A percentile compares a stretch with the other conserved stretches of the same genome.
Evolutionary conservation across 1,140 invertebrate species (phyloP).

Genomic region (Tribolium castaneum): DNA sequence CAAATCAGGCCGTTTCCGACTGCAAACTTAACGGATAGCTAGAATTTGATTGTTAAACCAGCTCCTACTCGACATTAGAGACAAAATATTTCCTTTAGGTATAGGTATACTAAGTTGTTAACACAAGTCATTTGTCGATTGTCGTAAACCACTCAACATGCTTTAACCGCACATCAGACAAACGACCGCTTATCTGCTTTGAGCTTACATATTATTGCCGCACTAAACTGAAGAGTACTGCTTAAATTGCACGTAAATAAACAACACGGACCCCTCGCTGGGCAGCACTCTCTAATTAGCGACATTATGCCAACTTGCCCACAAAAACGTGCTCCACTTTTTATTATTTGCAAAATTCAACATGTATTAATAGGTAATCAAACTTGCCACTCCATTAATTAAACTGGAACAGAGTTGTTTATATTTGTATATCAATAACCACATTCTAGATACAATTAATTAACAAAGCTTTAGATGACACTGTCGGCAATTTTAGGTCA

Average conservation of each 20-base stretch:
- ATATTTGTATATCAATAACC: neutral
- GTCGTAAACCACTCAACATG: neutral
- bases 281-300: too few relatives aligned
- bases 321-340: too few relatives aligned
- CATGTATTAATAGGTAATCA: neutral
- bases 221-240: neutral
- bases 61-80: neutral
- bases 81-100: neutral
- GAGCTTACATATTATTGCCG: neutral
- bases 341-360: too few relatives aligned
- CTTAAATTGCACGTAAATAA: neutral
- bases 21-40: neutral
- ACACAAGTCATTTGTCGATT: neutral
- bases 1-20: neutral
- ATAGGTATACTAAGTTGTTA: neutral
- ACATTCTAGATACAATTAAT: neutral
- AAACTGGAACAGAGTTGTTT: neutral
- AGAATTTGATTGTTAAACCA: neutral
- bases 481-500: neutral
- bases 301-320: too few relatives aligned
- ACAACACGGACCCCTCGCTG: neutral
- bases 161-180: neutral
- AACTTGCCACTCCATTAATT: neutral
- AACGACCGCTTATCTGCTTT: neutral
- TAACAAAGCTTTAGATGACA: neutral